A percentile compares a stretch with the other conserved stretches of the same genome.
Evolutionary conservation across 1,140 invertebrate species (phyloP).

Genomic region (Diabrotica undecimpunctata): DNA sequence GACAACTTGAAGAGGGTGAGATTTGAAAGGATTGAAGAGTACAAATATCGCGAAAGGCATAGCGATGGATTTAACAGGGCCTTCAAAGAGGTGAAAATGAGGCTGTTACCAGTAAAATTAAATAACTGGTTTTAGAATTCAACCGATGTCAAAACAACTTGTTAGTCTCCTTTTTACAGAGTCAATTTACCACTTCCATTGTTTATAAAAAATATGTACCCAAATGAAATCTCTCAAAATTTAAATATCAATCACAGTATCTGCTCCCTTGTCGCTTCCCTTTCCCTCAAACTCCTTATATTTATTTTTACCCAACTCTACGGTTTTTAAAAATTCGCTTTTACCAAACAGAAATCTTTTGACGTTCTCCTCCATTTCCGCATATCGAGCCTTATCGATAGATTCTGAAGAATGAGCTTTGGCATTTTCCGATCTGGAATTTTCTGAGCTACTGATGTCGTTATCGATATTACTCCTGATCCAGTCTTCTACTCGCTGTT

Average conservation of each 20-base stretch:
- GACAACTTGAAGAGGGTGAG: too few species aligned
- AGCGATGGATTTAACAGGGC: too few species aligned
- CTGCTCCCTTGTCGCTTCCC: conserved; percentile 27
- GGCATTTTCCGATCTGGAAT: conserved; percentile 27
- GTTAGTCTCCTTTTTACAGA: too few species aligned
- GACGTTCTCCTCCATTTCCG: conserved; percentile 46
- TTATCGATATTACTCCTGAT: conserved; percentile 38
- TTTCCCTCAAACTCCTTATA: conserved; percentile 32
- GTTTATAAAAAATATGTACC: too few species aligned
- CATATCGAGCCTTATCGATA: conserved; percentile 38
- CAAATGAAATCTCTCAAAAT: neutral
- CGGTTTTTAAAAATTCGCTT: conserved; percentile 42
- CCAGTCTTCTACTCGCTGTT: conserved; percentile 41
- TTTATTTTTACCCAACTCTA: conserved; percentile 39
- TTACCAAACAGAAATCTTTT: conserved; percentile 45
- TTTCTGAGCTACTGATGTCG: conserved; percentile 31
- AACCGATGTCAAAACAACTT: too few species aligned
- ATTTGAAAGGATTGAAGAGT: too few species aligned
- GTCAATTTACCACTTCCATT: too few species aligned
- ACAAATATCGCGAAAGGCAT: too few species aligned
- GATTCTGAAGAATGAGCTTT: conserved; percentile 21
- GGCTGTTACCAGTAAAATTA: too few species aligned
- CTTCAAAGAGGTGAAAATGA: too few species aligned
- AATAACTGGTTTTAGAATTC: too few species aligned
- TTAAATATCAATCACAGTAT: conserved; percentile 39